Evolutionary conservation across 2,797 vertebrate species (phyloP), one percentile per base, ranked within the genome.

Genomic region (Chrysolophus pictus): DNA sequence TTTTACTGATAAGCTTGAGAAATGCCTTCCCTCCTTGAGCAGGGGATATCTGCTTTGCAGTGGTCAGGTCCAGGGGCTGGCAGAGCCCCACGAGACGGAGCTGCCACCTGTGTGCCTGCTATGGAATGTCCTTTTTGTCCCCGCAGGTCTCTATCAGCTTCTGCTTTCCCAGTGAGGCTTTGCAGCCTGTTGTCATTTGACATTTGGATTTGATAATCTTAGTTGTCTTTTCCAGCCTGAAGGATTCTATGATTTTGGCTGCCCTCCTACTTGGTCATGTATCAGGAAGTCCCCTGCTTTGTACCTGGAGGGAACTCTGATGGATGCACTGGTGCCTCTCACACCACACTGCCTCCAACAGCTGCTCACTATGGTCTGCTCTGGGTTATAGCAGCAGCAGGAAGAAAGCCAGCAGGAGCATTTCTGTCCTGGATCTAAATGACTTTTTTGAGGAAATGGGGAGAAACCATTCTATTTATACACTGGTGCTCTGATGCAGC

Each of bases 1-100:
- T 55, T 35, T 58, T 94, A 65, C 85, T 88, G 91, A 83, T 75
- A 74, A 49, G 53, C 68, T 42, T 94, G 90, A 84, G 94, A 60
- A 81, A 42, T 62, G 41, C 39, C 94, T 89, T 90, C 70, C 79
- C 84, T 73, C 58, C 59, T 28, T 33, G 51, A 73, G 71, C 51
- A 44, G 91, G 49, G n/a, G 31, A 33, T 58, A 16, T 82, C 47
- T 76, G 47, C 68, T 76, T 78, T 35, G 5, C 77, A 88, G 74
- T 76, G 80, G 64, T 39, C n/a, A 65, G 87, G 93, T 68, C 63
- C 58, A 9, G 41, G 12, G 33, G 79, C 59, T 83, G 69, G 87
- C 78, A 93, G 91, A 94, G 83, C 81, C 62, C 9, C 2, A 11
- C 3, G 21, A 89, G 84, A 80, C 87, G 5, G 11, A 64, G 84